Conservation (phyloP, 2,113 vertebrate genomes). For the Muscicapa adusta region DNA sequence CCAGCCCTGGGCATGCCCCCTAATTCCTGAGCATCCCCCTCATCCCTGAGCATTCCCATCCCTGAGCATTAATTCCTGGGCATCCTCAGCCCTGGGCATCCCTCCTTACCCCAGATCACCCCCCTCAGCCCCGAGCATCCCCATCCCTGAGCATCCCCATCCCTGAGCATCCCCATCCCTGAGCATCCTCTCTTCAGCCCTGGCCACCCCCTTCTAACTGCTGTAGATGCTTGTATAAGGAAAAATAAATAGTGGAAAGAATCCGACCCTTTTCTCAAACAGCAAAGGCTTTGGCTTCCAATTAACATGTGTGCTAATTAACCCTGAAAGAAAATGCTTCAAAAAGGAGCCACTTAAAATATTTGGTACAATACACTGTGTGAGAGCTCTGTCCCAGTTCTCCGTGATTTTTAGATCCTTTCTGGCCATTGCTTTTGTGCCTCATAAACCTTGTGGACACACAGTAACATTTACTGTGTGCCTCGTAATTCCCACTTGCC, state of each 20-base stretch:
- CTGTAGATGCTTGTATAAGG: not conserved
- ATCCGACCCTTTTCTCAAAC: not conserved
- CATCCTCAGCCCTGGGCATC: not conserved
- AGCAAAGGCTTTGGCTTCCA: not conserved
- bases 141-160: not conserved
- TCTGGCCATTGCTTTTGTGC: not conserved
- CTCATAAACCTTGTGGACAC: not conserved
- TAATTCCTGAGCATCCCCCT: too few relatives aligned
- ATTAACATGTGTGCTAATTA: not conserved
- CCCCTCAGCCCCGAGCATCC: not conserved
- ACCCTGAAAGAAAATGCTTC: not conserved
- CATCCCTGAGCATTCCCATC: too few relatives aligned
- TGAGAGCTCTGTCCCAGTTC: not conserved
- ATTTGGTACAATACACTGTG: accelerated
- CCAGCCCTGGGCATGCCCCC: not conserved
- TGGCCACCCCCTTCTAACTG: not conserved
- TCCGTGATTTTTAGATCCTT: not conserved
- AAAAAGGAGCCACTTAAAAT: not conserved
- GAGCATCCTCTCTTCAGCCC: not conserved
- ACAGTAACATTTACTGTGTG: not conserved
- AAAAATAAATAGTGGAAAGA: not conserved
- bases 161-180: not conserved
- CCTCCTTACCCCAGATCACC: not conserved
- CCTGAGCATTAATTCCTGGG: too few relatives aligned
- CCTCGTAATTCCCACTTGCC: not conserved